Evolutionary conservation across 2,888 invertebrate genomes (phyloP), one percentile per base, ranked within the genome.

Genomic region (Luperina testacea): DNA sequence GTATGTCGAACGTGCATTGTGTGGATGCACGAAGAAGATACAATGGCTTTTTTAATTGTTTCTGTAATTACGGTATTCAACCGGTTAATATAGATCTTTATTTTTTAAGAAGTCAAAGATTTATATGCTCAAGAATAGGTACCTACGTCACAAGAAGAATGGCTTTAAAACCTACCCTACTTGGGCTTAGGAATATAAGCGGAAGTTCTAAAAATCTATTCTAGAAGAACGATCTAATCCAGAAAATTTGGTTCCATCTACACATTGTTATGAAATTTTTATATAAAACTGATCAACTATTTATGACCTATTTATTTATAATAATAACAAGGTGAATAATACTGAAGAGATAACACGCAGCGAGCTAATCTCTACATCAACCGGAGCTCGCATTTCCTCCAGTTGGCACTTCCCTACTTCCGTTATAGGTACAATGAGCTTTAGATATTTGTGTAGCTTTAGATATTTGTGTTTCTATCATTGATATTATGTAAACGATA

Each of bases 311-410:
- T 65, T 42, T 42, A 72, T 61, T 68, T n/a, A 64, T 48, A 17
- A 73, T n/a, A 69, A 83, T 27, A 82, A 48, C 20, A 72, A 59
- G 4, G 24, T 13, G 24, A 59, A 59, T 61, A 38, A 59, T 61
- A 38, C 17, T 71, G 38, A 24, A 32, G 17, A 63, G 76, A 86
- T 72, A 83, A 45, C 72, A 57, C 48, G 61, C 3, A 32, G 38
- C 71, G 15, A n/a, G 57, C 57, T 59, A 15, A n/a, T 59, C 17
- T 67, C 45, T 27, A 64, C 67, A 59, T 11, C 51, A 20, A 67
- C 51, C 83, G 83, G 86, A 75, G 48, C 15, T n/a, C 32, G 9
- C 63, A 70, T 83, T 86, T 78, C 78, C 84, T 64, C 7, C 59
- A 53, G 59, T 73, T 78, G 75, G 75, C 78, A 78, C 70, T 48